Evolutionary conservation across 64 coral and sea anemone species (phyloP).

Genomic region (Astreopora myriophthalma): DNA sequence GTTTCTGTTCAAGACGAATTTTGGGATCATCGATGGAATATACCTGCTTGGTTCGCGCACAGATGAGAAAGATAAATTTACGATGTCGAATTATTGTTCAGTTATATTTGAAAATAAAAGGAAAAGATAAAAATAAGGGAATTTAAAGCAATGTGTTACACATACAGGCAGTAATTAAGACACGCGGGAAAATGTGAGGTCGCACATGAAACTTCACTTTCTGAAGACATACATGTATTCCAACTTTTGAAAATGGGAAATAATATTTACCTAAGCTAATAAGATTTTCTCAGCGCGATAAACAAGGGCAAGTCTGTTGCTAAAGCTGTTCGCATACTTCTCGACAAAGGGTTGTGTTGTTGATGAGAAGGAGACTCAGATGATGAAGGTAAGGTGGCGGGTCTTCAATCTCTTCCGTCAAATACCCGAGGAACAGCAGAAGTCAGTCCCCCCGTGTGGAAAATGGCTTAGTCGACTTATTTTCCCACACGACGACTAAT

Average conservation of each 20-base stretch:
- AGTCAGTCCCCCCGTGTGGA: no score
- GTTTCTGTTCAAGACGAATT: neutral
- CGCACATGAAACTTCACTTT: neutral
- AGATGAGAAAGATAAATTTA: neutral
- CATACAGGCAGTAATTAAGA: neutral
- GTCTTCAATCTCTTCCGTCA: no score
- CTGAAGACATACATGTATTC: neutral
- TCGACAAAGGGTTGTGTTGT: no score
- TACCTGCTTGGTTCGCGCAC: neutral
- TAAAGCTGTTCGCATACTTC: no score
- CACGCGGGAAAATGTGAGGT: neutral
- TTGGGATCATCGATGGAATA: neutral
- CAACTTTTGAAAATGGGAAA: no score
- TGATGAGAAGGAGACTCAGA: no score
- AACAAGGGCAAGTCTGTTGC: neutral
- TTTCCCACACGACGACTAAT: no score
- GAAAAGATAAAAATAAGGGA: neutral
- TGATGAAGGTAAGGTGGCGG: no score
- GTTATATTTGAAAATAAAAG: neutral
- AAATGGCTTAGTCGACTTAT: no score
- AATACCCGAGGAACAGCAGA: no score
- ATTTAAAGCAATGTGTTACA: neutral
- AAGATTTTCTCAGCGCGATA: neutral
- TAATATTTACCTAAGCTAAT: no score
- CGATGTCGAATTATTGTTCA: neutral